These are phyloP conservation scores for Menidia menidia DNA, from an alignment of 2,797 vertebrate genomes.

Conservation along the genomic window DNA sequence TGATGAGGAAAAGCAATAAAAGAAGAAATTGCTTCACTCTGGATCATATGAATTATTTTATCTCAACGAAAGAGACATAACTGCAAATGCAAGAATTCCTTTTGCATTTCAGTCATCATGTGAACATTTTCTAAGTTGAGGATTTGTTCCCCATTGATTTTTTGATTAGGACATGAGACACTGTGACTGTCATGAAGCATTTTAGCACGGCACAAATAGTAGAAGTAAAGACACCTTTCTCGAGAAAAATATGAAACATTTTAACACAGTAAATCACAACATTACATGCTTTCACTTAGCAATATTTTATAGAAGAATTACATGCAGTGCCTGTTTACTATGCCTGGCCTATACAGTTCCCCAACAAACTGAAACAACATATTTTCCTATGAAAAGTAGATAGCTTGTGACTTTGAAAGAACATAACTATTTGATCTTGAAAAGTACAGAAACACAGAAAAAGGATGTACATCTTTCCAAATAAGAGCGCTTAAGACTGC, in stretches of 20 bases:
- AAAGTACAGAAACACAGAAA: slow-evolving; percentile 35
- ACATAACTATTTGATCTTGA: slow-evolving; percentile 28
- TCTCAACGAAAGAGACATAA: too few relatives aligned
- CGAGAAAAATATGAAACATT: slow-evolving; percentile 78
- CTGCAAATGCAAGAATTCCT: too few relatives aligned
- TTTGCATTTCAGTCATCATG: too few relatives aligned
- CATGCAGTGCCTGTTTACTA: slow-evolving; percentile 63
- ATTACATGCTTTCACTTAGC: slow-evolving; percentile 75
- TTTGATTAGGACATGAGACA: neutral
- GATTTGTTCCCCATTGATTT: neutral
- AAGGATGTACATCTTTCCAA: neutral
- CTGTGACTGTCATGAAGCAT: neutral
- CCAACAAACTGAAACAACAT: slow-evolving; percentile 50
- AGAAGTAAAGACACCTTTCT: slow-evolving; percentile 29
- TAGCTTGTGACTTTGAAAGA: slow-evolving; percentile 39
- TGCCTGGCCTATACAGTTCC: slow-evolving; percentile 31
- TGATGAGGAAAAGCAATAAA: too few relatives aligned
- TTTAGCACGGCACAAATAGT: neutral
- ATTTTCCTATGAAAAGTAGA: slow-evolving; percentile 47
- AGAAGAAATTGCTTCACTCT: too few relatives aligned
- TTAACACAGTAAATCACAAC: slow-evolving; percentile 73
- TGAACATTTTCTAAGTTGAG: neutral
- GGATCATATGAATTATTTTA: too few relatives aligned
- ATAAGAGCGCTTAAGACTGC: slow-evolving; percentile 19
- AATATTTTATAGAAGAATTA: slow-evolving; percentile 57